Evolutionary conservation across 2,888 invertebrate genomes (phyloP).

Genomic region (Pandemis cinnamomeana): DNA sequence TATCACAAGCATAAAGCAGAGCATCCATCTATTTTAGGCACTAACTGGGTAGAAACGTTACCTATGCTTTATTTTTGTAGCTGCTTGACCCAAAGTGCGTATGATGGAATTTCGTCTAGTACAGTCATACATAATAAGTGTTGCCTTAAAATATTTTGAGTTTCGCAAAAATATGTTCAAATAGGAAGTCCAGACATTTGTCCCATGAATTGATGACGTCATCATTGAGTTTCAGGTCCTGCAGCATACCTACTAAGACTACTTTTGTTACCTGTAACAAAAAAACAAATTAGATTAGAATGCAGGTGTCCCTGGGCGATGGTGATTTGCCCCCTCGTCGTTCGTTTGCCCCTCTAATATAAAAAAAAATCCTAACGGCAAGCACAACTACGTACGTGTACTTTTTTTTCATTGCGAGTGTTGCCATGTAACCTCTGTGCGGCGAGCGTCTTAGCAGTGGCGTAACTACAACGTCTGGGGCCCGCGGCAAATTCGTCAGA

Average conservation of each 20-base stretch:
- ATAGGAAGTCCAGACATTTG: conserved; percentile 8
- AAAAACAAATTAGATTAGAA: conserved; percentile 20
- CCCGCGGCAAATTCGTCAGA: no score
- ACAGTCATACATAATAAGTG: not conserved
- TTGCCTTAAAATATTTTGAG: conserved; percentile 1
- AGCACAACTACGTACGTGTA: no score
- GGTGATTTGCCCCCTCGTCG: no score
- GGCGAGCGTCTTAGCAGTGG: no score
- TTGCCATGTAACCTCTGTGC: no score
- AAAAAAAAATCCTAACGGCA: no score
- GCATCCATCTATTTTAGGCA: no score
- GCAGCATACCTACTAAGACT: conserved; percentile 5
- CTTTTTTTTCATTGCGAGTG: no score
- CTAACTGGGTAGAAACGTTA: not conserved
- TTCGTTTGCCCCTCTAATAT: no score
- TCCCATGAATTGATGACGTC: conserved; percentile 10
- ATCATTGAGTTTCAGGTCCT: conserved; percentile 7
- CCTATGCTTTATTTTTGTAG: not conserved
- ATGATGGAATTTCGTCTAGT: not conserved
- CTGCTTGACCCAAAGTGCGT: not conserved
- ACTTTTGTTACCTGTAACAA: conserved; percentile 30
- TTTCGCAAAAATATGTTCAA: conserved; percentile 7
- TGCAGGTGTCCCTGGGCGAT: no score
- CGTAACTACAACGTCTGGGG: no score
- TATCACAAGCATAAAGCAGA: no score